phyloP scores from a whole-genome alignment of 53 echinoderm and acorn worm species.

The Zoroaster sp. region DNA sequence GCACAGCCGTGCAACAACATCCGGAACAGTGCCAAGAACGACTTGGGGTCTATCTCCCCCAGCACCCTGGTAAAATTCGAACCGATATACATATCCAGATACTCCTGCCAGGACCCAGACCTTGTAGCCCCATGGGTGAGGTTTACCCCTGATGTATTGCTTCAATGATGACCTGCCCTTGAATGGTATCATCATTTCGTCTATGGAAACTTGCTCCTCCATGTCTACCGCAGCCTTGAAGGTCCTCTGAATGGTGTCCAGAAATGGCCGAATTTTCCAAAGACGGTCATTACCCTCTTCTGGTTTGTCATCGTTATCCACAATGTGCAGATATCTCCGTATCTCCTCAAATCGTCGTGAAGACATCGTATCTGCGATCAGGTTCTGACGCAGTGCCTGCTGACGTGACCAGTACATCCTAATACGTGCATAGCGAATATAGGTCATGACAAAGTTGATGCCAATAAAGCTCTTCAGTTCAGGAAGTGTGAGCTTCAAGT shows the following conservation, averaged over 20 bases:
- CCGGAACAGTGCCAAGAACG: too few species aligned
- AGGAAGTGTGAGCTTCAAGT: background rate
- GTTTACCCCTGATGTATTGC: constrained; percentile 48
- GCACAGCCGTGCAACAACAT: too few species aligned
- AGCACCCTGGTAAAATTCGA: too few species aligned
- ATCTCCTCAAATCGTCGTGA: constrained; percentile 21
- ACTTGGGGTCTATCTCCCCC: too few species aligned
- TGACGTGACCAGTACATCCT: constrained; percentile 1
- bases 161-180: constrained; percentile 41
- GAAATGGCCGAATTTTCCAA: constrained; percentile 25
- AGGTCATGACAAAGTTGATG: constrained; percentile 4
- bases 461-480: constrained; percentile 8
- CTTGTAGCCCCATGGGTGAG: constrained; percentile 11
- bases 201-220: constrained; percentile 30
- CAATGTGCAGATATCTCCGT: constrained; percentile 17
- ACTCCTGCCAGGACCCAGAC: constrained; percentile 26
- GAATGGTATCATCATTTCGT: constrained; percentile 57
- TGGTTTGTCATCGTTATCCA: background rate
- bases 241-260: background rate
- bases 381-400: background rate
- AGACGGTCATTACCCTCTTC: constrained; percentile 31
- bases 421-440: background rate
- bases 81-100: constrained; percentile 21
- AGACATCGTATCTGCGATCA: background rate
- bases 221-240: background rate